Evolutionary conservation across 2,888 invertebrate species (phyloP), one percentile per base, ranked within the genome.

Genomic region (Metacarcinus magister): DNA sequence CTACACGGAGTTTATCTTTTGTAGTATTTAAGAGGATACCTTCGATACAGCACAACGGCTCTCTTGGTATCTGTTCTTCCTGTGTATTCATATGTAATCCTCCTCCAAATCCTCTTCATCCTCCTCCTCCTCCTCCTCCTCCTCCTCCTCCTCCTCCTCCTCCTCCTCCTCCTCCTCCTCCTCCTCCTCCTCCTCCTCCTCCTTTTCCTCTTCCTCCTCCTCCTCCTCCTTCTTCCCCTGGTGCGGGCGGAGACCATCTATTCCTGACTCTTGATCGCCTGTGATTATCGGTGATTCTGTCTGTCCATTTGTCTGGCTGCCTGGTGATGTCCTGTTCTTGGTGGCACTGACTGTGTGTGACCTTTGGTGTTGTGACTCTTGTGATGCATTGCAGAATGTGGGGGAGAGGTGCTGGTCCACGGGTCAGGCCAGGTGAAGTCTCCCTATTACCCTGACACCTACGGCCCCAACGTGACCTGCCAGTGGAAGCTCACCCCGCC

Each of bases 361-460:
- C 2, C 67, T 67, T 5, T 67, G 67, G 19, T 5, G 19, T 19
- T 67, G n/a, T 67, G 67, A 23, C 94, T 94, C 82, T 19, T 19
- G 48, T 23, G 28, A 2, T 67, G 19, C 82, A 39, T 90, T 54
- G 13, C 94, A 96, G 96, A 96, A 28, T 96, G 96, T 92, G 90
- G 87, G 7, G 54, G 92, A 28, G 94, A 94, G n/a, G n/a, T 96
- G 28, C 39, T 90, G 28, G 44, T n/a, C 3, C 32, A 32, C 19
- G 39, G 44, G 0, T 87, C 43, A 32, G 96, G 95, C 0, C 93
- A 94, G 93, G 23, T 96, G 8, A 82, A 89, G 93, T 96, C 96
- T 0, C 96, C 96, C 0, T 96, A 60, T 46, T 96, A 95, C 91
- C 96, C 96, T 13, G 90, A 93, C 90, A 48, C 87, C 10, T 96